Base-by-base conservation (phyloP, 23 tunicate species). In the Oikopleura albicans region DNA sequence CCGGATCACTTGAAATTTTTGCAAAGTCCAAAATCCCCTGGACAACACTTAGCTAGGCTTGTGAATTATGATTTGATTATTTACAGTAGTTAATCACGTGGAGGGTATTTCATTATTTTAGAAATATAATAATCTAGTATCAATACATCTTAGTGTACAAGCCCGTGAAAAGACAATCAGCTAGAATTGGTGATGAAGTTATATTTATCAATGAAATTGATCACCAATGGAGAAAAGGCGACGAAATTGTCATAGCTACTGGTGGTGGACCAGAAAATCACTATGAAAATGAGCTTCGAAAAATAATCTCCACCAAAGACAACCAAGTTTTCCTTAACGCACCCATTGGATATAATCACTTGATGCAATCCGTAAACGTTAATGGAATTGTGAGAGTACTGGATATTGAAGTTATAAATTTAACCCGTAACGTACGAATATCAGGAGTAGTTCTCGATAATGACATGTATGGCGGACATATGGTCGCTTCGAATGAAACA, bases 181-280 rank as follows among this genome's bases (percentile, higher is more conserved):
- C 63, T 12, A 22, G 22, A 49, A 49, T 49, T 49, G 22, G 22
- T 49, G 63, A 49, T 22, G 22, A 12, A 22, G 22, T 49, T 49
- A 12, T 49, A 8, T 12, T 49, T 49, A 8, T 49, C 12, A 49
- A 49, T 49, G 16, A 49, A 12, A n/a, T 8, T 49, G 63, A 49
- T 8, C 22, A 8, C 12, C 63, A 84, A 1, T 93, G 98, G 98
- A 40, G 41, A 39, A 87, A 83, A 39, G 95, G 95, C 39, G 95
- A 93, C 76, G 84, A 88, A 41, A 88, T 93, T 66, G 95, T 88
- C 12, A 88, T 93, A 57, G 95, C 98, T 0, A 83, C 91, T 0
- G 88, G 94, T 40, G 98, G 98, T 57, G n/a, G 35, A 0, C 89
- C 79, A 2, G 37, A 71, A 2, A 71, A 37, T 71, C 33, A 16